Base-by-base conservation (phyloP, 1,140 invertebrate genomes). In the Cydia pomonella region DNA sequence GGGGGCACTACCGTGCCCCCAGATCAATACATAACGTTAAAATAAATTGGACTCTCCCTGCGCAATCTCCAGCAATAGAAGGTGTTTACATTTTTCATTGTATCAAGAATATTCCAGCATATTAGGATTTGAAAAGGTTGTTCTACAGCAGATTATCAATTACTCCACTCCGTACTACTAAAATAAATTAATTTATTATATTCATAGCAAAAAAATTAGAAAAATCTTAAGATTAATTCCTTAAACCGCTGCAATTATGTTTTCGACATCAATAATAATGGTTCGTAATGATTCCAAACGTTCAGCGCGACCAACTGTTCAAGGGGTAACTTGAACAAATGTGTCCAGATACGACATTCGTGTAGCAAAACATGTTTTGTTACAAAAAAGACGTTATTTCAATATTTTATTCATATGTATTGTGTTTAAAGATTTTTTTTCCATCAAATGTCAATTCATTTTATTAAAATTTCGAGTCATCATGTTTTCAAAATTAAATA, bases 271-370 rank as follows among this genome's bases (percentile, higher is more conserved):
- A 38, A 69, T 33, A 69, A 69, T 69, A 69, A 69, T 38, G 27
- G 64, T 69, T 41, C 27, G 33, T 69, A 33, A 69, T 66, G 64
- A 66, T 33, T 33, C 27, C 27, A 33, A 69, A 69, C 64, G 64
- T 69, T 69, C 64, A 33, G 29, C 18, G 64, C 27, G 29, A 69
- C 64, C 64, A 38, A 66, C 63, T 66, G 63, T 33, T 66, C 16
- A 66, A n/a, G 29, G 16, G n/a, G 64, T 38, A 69, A 41, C 29
- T 69, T 38, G 29, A 69, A 18, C 7, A 18, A 18, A 0, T 33
- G 18, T 9, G 27, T 21, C 16, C n/a, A 69, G 64, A 69, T 16
- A 18, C 4, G 64, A 38, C 64, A 69, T 12, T 33, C 13, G 12
- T 66, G 16, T 66, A 16, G 6, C 7, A 25, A 63, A 62, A 23